phyloP scores from a whole-genome alignment of 2,797 vertebrate species.

The Loriculus beryllinus region DNA sequence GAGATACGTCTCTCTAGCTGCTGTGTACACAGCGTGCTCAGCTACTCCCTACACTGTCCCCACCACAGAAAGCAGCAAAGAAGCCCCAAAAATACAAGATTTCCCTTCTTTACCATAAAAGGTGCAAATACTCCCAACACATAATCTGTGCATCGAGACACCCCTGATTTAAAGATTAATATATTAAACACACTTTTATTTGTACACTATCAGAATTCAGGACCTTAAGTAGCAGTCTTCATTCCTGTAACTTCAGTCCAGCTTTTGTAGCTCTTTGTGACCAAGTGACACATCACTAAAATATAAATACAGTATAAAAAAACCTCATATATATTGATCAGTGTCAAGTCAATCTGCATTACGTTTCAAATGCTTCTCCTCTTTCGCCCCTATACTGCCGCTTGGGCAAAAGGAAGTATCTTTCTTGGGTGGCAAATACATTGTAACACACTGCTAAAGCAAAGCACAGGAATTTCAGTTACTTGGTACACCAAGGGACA shows the following conservation, averaged over 20 bases:
- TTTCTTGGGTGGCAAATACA: background rate
- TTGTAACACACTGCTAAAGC: background rate
- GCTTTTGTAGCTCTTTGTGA: background rate
- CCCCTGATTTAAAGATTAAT: background rate
- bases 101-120: background rate
- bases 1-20: background rate
- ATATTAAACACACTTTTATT: background rate
- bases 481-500: background rate
- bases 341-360: background rate
- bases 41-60: background rate
- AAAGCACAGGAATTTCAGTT: background rate
- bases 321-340: background rate
- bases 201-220: background rate
- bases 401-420: background rate
- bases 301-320: background rate
- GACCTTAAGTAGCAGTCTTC: background rate
- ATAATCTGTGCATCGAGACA: background rate
- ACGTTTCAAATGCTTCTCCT: background rate
- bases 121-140: background rate
- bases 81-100: background rate
- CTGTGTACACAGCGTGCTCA: fast-evolving
- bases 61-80: background rate
- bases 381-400: background rate
- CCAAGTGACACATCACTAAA: background rate
- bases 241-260: background rate